Evolutionary conservation across 2,113 vertebrate species (phyloP).

Genomic region (Thalassoma bifasciatum): DNA sequence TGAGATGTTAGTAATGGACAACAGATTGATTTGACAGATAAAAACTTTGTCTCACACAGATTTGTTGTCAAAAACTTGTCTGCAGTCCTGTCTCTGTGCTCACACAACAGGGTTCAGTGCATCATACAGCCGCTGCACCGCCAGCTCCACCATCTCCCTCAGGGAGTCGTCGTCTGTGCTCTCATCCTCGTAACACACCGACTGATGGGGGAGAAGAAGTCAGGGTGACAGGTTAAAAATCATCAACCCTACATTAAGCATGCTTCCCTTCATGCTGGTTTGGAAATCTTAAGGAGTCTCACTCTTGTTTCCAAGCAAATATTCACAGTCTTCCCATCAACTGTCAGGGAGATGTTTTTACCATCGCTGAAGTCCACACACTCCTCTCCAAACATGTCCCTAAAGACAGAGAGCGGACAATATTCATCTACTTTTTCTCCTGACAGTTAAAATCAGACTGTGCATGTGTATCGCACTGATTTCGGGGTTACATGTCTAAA

Average conservation of each 20-base stretch:
- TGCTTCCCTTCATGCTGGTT: not conserved
- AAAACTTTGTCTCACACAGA: too few relatives aligned
- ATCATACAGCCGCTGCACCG: constrained; percentile 92
- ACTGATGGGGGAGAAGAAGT: constrained; percentile 75
- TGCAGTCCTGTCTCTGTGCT: constrained; percentile 20
- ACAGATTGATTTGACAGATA: too few relatives aligned
- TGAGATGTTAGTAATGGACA: too few relatives aligned
- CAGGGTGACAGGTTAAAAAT: not conserved
- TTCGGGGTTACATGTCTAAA: not conserved
- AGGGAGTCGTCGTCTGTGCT: constrained; percentile 90
- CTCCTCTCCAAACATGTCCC: constrained; percentile 97
- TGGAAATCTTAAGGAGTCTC: constrained; percentile 44
- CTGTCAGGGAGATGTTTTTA: constrained; percentile 85
- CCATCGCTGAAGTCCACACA: constrained; percentile 88
- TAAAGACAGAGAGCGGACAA: constrained; percentile 41
- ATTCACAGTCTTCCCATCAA: constrained; percentile 88
- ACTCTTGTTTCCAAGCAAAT: constrained; percentile 92
- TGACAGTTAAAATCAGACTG: not conserved
- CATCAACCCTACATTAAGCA: too few relatives aligned
- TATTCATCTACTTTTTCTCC: not conserved
- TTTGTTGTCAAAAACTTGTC: not conserved
- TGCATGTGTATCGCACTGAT: not conserved
- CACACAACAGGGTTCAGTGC: constrained; percentile 88
- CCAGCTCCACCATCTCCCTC: constrained; percentile 92
- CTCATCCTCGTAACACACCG: constrained; percentile 82